Percentiles rank a stretch among this genome's conserved stretches.
These are phyloP conservation scores for Acrocera orbiculus DNA, from an alignment of 2,888 invertebrate genomes.

Conservation along the genomic window DNA sequence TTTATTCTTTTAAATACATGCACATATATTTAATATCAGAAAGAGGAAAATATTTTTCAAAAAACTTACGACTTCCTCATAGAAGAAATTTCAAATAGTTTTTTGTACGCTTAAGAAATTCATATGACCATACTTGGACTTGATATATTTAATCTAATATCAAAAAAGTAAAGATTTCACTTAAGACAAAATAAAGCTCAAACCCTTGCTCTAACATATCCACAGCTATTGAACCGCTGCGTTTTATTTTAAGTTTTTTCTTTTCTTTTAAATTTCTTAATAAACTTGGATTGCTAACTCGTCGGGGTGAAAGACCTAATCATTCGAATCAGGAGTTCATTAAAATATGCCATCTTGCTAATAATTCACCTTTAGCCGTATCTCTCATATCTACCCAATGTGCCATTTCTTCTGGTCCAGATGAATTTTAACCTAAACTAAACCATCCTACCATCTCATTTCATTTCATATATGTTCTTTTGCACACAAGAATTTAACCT, in stretches of 20 bases:
- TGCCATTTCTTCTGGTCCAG: slow-evolving; percentile 76
- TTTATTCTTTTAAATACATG: no score
- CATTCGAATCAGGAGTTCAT: slow-evolving; percentile 51
- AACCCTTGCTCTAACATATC: slow-evolving; percentile 13
- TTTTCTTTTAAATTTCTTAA: slow-evolving; percentile 9
- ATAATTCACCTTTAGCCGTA: slow-evolving; percentile 68
- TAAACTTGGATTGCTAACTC: slow-evolving; percentile 8
- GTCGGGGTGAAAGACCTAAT: slow-evolving; percentile 24
- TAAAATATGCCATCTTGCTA: slow-evolving; percentile 86
- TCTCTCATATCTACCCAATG: slow-evolving; percentile 92
- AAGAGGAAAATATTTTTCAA: no score
- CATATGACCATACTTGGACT: no score
- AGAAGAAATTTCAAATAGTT: no score
- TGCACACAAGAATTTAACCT: no score
- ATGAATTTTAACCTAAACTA: slow-evolving; percentile 77
- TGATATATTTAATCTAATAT: no score
- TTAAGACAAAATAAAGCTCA: slow-evolving; percentile 16
- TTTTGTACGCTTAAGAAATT: no score
- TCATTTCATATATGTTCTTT: slow-evolving; percentile 78
- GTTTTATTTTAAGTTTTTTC: slow-evolving; percentile 10
- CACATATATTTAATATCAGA: no score
- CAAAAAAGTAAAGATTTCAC: no score
- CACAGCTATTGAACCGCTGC: slow-evolving; percentile 11
- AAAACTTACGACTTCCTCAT: no score
- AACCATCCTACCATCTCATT: slow-evolving; percentile 98